Conservation (phyloP, 92 coral and sea anemone genomes). For the Hydrozoanthus gracilis region DNA sequence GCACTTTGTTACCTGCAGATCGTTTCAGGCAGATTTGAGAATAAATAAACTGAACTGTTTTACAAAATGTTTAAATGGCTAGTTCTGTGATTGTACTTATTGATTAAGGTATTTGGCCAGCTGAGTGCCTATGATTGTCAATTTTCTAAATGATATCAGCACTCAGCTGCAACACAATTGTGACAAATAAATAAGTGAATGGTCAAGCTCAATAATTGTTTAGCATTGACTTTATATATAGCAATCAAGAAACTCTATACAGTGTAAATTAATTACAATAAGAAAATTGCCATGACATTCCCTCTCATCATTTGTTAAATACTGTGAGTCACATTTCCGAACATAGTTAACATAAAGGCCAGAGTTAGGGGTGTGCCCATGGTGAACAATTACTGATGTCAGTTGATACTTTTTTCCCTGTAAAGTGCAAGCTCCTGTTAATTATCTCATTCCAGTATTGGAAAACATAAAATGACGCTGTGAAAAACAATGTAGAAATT, state of each 20-base stretch:
- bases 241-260: not conserved
- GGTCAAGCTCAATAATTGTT: not conserved
- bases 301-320: slow-evolving; percentile 34
- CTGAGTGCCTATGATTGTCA: not conserved
- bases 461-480: not conserved
- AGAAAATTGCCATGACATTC: not conserved
- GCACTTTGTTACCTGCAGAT: not conserved
- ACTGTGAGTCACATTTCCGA: slow-evolving; percentile 7
- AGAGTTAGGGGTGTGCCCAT: slow-evolving; percentile 28
- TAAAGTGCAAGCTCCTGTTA: not conserved
- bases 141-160: not conserved
- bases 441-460: not conserved
- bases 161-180: not conserved
- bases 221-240: not conserved
- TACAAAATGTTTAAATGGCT: not conserved
- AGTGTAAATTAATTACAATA: not conserved
- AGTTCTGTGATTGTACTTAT: not conserved
- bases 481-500: not conserved
- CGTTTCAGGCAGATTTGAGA: not conserved
- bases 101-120: not conserved
- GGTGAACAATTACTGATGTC: slow-evolving; percentile 19
- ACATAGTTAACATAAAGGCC: slow-evolving; percentile 21
- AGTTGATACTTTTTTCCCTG: not conserved
- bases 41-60: not conserved
- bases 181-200: not conserved